phyloP scores from a whole-genome alignment of 2,797 vertebrate species.

The Cichlasoma orientale region DNA sequence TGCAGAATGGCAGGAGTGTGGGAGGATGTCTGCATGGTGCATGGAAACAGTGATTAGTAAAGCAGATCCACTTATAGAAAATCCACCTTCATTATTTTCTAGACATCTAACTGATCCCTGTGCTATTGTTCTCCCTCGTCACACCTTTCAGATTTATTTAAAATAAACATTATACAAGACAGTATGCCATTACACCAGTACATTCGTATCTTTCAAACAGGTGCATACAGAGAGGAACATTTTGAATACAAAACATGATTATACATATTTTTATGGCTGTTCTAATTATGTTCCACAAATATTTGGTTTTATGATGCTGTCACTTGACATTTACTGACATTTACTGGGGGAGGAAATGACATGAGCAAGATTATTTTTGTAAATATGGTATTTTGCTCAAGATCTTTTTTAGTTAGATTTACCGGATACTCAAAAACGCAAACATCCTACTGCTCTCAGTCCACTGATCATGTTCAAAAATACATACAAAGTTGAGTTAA shows the following conservation, averaged over 20 bases:
- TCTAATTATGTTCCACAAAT: not conserved
- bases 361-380: not conserved
- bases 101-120: conserved; percentile 26
- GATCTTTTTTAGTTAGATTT: not conserved
- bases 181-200: not conserved
- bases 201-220: conserved; percentile 14
- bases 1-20: conserved; percentile 59
- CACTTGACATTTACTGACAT: not conserved
- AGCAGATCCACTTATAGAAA: conserved; percentile 61
- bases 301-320: not conserved
- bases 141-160: conserved; percentile 17
- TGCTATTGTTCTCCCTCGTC: not conserved
- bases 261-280: not conserved
- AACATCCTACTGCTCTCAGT: not conserved
- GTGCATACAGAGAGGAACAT: not conserved
- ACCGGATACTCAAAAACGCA: not conserved
- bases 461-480: not conserved
- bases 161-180: not conserved
- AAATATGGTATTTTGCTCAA: not conserved
- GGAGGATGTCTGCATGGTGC: conserved; percentile 64
- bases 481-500: conserved; percentile 9
- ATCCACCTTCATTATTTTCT: conserved; percentile 54
- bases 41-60: conserved; percentile 68
- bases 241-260: not conserved
- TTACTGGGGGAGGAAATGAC: not conserved